Percentiles rank a stretch among this genome's conserved stretches.
phyloP scores from a whole-genome alignment of 2,888 invertebrate species.

The Dione vanillae region DNA sequence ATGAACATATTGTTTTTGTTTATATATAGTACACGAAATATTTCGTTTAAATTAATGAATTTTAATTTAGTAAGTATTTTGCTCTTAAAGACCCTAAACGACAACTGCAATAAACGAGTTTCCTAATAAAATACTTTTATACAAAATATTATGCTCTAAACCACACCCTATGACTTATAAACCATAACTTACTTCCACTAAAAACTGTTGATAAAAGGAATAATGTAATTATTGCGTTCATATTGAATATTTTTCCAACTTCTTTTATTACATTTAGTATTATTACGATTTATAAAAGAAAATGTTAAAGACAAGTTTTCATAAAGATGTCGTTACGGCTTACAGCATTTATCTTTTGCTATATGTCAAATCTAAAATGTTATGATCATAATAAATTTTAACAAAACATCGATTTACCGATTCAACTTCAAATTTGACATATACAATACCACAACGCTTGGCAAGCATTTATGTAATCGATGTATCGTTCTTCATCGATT shows the following conservation, averaged over 20 bases:
- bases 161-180: constrained; percentile 43
- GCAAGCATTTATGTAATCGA: no score
- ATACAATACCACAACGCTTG: no score
- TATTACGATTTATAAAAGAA: not conserved
- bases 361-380: not conserved
- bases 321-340: constrained; percentile 1
- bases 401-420: not conserved
- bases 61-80: no score
- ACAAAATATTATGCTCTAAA: constrained; percentile 16
- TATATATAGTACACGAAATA: not conserved
- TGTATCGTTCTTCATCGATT: no score
- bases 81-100: not conserved
- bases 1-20: not conserved
- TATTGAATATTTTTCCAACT: not conserved
- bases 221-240: constrained; percentile 9
- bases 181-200: constrained; percentile 30
- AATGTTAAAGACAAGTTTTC: not conserved
- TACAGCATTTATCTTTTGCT: not conserved
- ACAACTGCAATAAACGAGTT: not conserved
- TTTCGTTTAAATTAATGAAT: no score
- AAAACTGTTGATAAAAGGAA: constrained; percentile 15
- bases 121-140: not conserved
- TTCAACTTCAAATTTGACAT: no score
- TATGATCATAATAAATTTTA: not conserved
- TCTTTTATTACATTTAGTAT: constrained; percentile 10